A percentile compares a stretch with the other conserved stretches of the same genome.
These are phyloP conservation scores for Stylophora pistillata DNA, from an alignment of 64 coral and sea anemone genomes.

Conservation along the genomic window DNA sequence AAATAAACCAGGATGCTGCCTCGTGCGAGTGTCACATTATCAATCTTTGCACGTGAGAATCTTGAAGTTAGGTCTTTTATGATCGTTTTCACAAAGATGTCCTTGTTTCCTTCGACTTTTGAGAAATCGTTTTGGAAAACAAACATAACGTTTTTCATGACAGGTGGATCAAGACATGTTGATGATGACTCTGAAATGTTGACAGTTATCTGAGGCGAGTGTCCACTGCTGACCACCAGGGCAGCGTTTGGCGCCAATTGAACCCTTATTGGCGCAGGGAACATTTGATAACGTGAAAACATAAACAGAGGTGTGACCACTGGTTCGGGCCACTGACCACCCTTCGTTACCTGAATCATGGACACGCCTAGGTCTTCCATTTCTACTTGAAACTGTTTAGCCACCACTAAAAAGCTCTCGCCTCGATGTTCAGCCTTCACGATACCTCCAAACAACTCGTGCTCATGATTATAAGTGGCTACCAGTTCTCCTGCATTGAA, in stretches of 20 bases:
- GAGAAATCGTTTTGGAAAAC: constrained; percentile 53
- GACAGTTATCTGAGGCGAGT: constrained; percentile 63
- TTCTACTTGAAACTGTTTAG: constrained; percentile 36
- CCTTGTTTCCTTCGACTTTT: constrained; percentile 36
- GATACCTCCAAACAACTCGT: constrained; percentile 60
- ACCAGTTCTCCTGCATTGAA: constrained; percentile 39
- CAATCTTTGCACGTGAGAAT: constrained; percentile 17
- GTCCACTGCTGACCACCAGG: constrained; percentile 19
- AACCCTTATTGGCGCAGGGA: background rate
- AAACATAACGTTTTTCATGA: constrained; percentile 47
- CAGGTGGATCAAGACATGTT: constrained; percentile 53
- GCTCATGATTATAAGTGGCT: constrained; percentile 24
- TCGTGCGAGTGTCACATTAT: constrained; percentile 22
- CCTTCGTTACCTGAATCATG: constrained; percentile 55
- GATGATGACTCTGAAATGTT: constrained; percentile 42
- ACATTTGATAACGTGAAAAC: background rate
- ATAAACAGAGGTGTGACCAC: constrained; percentile 38
- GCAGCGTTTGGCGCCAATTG: constrained; percentile 18
- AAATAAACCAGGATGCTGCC: constrained; percentile 67
- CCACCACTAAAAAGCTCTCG: constrained; percentile 19
- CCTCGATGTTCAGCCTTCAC: constrained; percentile 2
- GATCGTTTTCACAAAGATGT: constrained; percentile 16
- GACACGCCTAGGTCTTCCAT: constrained; percentile 32
- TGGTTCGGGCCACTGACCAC: background rate
- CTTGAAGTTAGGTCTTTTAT: background rate